Conservation (phyloP, 2,888 invertebrate genomes). For the Euzophera pinguis region DNA sequence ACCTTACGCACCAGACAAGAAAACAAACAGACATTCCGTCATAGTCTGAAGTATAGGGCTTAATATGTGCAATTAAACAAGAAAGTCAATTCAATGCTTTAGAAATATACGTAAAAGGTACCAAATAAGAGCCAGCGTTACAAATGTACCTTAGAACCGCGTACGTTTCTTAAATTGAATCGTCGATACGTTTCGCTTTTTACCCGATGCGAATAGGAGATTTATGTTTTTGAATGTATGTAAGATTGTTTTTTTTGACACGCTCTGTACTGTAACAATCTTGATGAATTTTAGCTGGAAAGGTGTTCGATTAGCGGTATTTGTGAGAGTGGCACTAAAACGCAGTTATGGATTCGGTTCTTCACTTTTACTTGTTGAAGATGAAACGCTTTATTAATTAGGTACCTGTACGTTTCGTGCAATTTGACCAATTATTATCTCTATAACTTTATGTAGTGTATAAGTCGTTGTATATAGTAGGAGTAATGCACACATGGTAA, state of each 20-base stretch:
- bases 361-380: slow-evolving; percentile 19
- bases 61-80: slow-evolving; percentile 14
- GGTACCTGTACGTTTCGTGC: slow-evolving; percentile 36
- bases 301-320: no score
- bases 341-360: no score
- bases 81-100: slow-evolving; percentile 17
- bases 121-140: slow-evolving; percentile 3
- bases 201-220: neutral
- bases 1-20: slow-evolving; percentile 84
- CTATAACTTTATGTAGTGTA: slow-evolving; percentile 35
- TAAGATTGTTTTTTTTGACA: no score
- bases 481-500: slow-evolving; percentile 59
- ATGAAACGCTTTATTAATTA: slow-evolving; percentile 55
- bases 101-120: slow-evolving; percentile 18
- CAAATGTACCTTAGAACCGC: slow-evolving; percentile 2
- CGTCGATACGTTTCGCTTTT: slow-evolving; percentile 32
- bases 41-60: slow-evolving; percentile 68
- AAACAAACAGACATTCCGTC: slow-evolving; percentile 84
- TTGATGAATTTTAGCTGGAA: no score
- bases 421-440: slow-evolving; percentile 64
- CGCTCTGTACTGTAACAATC: no score
- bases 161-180: neutral
- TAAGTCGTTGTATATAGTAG: slow-evolving; percentile 56
- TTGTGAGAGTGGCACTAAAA: no score
- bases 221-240: no score